Conservation (phyloP, 2,113 vertebrate species). For the Notechis scutatus region DNA sequence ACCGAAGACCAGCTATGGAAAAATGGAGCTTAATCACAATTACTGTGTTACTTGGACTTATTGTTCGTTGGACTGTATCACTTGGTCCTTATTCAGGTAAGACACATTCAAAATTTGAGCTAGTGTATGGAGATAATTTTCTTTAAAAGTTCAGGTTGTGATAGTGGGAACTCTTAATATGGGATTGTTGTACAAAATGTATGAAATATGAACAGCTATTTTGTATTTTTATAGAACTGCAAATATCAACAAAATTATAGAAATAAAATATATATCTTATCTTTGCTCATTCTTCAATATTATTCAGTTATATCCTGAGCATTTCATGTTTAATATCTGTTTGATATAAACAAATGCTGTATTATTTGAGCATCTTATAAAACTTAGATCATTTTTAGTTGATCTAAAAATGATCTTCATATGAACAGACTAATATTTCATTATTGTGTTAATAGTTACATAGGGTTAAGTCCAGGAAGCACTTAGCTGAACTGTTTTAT, state of each 20-base stretch:
- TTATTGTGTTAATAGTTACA: neutral
- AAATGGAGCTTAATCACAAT: conserved; percentile 77
- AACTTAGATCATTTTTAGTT: neutral
- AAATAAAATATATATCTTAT: neutral
- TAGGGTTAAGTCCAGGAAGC: neutral
- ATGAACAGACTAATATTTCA: neutral
- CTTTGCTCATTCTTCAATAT: neutral
- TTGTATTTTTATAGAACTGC: neutral
- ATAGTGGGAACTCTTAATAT: neutral
- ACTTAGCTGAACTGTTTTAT: neutral
- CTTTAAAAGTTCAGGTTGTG: neutral
- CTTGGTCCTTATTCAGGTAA: conserved; percentile 93
- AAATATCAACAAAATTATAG: accelerated
- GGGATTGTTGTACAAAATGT: neutral
- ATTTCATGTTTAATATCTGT: neutral
- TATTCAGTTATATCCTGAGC: neutral
- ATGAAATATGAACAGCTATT: accelerated
- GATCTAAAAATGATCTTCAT: neutral
- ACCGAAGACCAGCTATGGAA: conserved; percentile 73
- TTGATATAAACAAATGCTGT: neutral
- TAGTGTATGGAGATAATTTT: accelerated
- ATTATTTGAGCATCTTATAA: neutral
- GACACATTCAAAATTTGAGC: neutral
- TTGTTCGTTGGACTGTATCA: conserved; percentile 88
- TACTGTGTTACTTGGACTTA: conserved; percentile 76